Percentiles rank a stretch among this genome's conserved stretches.
Conservation (phyloP, 1,140 invertebrate genomes). For the Steinernema feltiae region DNA sequence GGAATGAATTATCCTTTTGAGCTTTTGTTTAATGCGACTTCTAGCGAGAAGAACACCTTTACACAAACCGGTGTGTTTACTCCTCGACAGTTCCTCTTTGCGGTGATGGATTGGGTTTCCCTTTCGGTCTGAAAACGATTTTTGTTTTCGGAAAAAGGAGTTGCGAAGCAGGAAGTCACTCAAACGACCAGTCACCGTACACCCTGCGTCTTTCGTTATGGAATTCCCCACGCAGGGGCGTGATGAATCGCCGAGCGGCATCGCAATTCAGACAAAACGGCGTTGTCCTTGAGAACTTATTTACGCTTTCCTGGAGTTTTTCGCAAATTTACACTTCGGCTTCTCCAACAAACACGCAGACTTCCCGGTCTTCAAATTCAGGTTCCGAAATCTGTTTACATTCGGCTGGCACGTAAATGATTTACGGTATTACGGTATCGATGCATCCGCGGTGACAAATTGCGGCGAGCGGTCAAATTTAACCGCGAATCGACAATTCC, state of each 20-base stretch:
- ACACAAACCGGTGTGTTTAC: slow-evolving; percentile 8
- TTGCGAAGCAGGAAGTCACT: neutral
- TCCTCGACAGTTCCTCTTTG: neutral
- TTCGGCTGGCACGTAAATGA: neutral
- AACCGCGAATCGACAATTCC: too few relatives aligned
- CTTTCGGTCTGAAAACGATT: neutral
- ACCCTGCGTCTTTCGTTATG: too few relatives aligned
- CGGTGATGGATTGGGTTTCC: slow-evolving; percentile 6
- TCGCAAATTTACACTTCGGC: neutral
- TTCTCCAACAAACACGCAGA: neutral
- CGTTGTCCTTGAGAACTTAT: neutral
- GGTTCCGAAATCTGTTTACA: neutral
- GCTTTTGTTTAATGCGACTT: neutral
- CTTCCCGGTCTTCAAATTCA: neutral
- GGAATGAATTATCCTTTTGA: neutral
- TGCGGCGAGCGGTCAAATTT: too few relatives aligned
- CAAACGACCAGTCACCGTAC: too few relatives aligned
- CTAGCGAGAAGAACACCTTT: neutral
- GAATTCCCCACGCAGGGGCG: neutral
- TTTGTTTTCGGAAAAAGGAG: neutral
- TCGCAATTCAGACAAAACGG: neutral
- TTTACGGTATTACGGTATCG: neutral
- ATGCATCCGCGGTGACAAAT: too few relatives aligned
- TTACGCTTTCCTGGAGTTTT: neutral
- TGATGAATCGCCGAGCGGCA: neutral